These are phyloP conservation scores for Illadopsis cleaveri DNA, from an alignment of 2,113 vertebrate species.

Conservation along the genomic window DNA sequence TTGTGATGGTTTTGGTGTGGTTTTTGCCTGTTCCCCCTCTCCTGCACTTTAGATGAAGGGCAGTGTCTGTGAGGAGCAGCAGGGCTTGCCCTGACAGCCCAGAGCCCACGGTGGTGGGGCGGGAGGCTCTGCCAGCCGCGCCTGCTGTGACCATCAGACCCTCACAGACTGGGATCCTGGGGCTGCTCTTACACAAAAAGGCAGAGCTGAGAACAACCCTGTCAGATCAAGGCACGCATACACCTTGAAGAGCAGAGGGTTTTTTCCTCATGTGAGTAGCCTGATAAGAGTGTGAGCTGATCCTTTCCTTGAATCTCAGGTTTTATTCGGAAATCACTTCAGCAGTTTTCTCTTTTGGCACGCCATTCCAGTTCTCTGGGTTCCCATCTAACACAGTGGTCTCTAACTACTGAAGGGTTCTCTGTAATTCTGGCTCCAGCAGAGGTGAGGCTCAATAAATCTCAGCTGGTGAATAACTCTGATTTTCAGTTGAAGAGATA, in stretches of 20 bases:
- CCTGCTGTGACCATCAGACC: fast-evolving
- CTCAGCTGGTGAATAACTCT: neutral
- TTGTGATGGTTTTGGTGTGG: fast-evolving
- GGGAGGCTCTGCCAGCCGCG: fast-evolving
- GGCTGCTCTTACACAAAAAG: neutral
- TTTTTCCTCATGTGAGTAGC: neutral
- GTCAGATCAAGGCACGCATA: fast-evolving
- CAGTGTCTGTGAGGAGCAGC: fast-evolving
- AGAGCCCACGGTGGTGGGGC: fast-evolving
- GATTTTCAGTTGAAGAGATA: neutral
- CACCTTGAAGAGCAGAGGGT: neutral
- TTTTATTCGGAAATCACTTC: neutral
- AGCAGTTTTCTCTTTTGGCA: neutral
- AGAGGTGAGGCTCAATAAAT: neutral
- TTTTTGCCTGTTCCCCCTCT: neutral
- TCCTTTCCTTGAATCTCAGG: neutral
- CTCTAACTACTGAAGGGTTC: neutral
- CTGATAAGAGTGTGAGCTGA: neutral
- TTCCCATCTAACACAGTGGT: neutral
- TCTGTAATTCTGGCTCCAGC: neutral
- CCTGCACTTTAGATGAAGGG: fast-evolving
- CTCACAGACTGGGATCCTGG: fast-evolving
- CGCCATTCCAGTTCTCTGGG: neutral
- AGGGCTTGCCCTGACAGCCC: fast-evolving
- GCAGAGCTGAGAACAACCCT: neutral